Conservation (phyloP, 2,888 invertebrate species). For the Oegoconia quadripuncta region DNA sequence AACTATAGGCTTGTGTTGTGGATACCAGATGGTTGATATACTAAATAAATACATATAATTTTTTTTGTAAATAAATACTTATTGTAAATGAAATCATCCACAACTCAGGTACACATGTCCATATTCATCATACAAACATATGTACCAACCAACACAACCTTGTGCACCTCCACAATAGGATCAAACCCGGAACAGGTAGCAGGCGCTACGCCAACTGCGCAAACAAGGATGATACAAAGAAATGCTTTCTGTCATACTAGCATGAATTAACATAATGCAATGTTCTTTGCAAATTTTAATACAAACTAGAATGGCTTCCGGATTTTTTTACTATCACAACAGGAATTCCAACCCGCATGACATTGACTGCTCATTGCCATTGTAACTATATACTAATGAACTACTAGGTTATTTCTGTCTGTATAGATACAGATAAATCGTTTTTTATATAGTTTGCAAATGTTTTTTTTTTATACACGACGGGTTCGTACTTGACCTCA, state of each 20-base stretch:
- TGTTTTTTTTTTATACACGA: too few species aligned
- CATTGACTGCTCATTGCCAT: slow-evolving; percentile 42
- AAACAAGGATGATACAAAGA: slow-evolving; percentile 56
- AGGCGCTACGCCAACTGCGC: slow-evolving; percentile 32
- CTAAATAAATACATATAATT: too few species aligned
- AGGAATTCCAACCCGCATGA: slow-evolving; percentile 51
- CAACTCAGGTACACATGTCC: too few species aligned
- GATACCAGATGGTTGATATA: too few species aligned
- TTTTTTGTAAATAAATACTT: too few species aligned
- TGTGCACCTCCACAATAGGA: too few species aligned
- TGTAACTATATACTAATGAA: slow-evolving; percentile 31
- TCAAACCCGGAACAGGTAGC: slow-evolving; percentile 26
- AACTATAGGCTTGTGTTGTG: too few species aligned
- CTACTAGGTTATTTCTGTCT: slow-evolving; percentile 15
- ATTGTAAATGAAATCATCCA: too few species aligned
- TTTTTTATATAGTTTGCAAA: too few species aligned
- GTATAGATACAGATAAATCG: not conserved
- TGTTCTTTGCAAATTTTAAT: slow-evolving; percentile 39
- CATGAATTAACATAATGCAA: slow-evolving; percentile 69
- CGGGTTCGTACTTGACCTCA: too few species aligned
- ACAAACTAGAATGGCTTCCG: slow-evolving; percentile 40
- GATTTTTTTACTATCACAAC: slow-evolving; percentile 49
- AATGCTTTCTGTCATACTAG: slow-evolving; percentile 66
- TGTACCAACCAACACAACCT: too few species aligned
- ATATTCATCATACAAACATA: too few species aligned